Evolutionary conservation across 2,113 vertebrate species (phyloP).

Genomic region (Thalassoma bifasciatum): DNA sequence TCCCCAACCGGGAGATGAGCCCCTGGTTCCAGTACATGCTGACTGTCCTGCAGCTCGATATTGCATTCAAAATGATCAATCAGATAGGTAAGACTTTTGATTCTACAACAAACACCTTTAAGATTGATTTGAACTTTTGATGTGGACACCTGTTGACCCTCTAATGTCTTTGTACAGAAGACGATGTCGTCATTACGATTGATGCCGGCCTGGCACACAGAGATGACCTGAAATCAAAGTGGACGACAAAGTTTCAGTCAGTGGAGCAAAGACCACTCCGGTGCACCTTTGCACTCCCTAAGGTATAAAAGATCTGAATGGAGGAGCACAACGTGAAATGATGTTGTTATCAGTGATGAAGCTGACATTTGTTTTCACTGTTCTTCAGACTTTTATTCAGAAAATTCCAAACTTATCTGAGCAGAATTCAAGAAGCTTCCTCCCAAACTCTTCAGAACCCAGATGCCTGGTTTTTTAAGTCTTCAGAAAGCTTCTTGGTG

Average conservation of each 20-base stretch:
- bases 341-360: too few species aligned
- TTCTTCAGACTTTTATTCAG: too few species aligned
- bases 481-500: too few species aligned
- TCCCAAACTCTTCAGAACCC: too few species aligned
- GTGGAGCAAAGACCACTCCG: constrained; percentile 46
- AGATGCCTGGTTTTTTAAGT: too few species aligned
- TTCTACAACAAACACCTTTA: too few species aligned
- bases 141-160: background rate
- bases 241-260: constrained; percentile 39
- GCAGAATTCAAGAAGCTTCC: too few species aligned
- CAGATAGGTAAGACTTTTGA: constrained; percentile 86
- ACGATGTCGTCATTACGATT: constrained; percentile 43
- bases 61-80: constrained; percentile 91
- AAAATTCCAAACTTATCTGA: too few species aligned
- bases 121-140: too few species aligned
- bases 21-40: constrained; percentile 97
- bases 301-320: constrained; percentile 40
- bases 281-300: constrained; percentile 34
- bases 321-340: background rate
- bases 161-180: constrained; percentile 29
- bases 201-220: constrained; percentile 45
- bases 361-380: too few species aligned
- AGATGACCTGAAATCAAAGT: constrained; percentile 26
- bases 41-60: constrained; percentile 91
- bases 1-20: constrained; percentile 90